These are phyloP conservation scores for Zygothrica quintamaculata DNA, from an alignment of 2,888 invertebrate genomes.

Conservation along the genomic window DNA sequence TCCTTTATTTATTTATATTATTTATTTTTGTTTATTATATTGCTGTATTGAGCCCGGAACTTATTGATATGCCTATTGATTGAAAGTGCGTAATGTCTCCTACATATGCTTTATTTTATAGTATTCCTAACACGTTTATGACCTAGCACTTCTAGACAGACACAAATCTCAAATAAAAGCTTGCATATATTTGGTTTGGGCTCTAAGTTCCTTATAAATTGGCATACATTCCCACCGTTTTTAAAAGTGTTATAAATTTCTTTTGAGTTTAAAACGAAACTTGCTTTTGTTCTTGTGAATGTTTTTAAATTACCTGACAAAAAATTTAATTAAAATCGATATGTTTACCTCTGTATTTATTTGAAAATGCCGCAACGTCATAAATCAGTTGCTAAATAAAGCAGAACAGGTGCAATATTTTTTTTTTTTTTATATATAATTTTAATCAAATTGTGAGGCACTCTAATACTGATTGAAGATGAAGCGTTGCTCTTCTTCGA, in stretches of 20 bases:
- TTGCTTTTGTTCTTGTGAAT: constrained; percentile 38
- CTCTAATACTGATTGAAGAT: no score
- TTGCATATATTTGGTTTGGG: constrained; percentile 25
- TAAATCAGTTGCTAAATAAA: constrained; percentile 34
- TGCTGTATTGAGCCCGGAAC: constrained; percentile 51
- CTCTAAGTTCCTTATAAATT: constrained; percentile 19
- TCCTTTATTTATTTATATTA: no score
- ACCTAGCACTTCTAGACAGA: constrained; percentile 13
- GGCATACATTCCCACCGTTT: constrained; percentile 48
- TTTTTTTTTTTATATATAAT: no score
- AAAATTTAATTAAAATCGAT: constrained; percentile 35
- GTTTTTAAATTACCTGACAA: constrained; percentile 27
- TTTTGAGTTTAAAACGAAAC: constrained; percentile 28
- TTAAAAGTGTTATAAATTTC: constrained; percentile 42
- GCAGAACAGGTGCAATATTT: not conserved
- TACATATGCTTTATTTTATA: not conserved
- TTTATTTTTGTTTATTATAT: constrained; percentile 9
- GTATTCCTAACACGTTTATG: constrained; percentile 21
- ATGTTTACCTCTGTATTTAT: constrained; percentile 25
- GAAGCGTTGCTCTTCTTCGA: no score
- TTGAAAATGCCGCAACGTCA: constrained; percentile 38
- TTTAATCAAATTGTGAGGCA: no score
- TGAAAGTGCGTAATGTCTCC: constrained; percentile 43
- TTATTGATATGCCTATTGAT: constrained; percentile 51
- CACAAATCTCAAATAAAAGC: constrained; percentile 6